Evolutionary conservation across 2,888 invertebrate genomes (phyloP).

Genomic region (Cynaeus angustus): DNA sequence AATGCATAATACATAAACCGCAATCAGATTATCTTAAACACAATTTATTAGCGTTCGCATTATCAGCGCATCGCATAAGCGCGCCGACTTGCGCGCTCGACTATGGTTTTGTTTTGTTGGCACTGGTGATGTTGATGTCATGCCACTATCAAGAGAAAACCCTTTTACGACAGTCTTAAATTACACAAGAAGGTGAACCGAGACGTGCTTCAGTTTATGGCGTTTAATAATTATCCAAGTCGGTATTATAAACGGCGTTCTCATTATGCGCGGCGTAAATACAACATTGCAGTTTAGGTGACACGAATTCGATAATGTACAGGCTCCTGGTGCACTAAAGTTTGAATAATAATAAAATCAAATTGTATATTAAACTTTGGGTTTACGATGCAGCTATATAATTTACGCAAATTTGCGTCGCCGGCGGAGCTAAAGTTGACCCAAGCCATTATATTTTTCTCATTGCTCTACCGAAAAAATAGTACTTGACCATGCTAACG

Average conservation of each 20-base stretch:
- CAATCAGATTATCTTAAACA: conserved; percentile 44
- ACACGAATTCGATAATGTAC: background rate
- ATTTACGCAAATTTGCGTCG: no score
- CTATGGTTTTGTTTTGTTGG: conserved; percentile 32
- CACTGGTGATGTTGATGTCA: conserved; percentile 29
- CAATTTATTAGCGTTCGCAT: conserved; percentile 41
- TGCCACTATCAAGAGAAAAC: conserved; percentile 47
- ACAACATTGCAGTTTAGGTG: conserved; percentile 21
- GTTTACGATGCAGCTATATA: no score
- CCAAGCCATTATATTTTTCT: no score
- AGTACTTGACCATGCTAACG: no score
- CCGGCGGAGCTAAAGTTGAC: no score
- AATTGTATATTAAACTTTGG: no score
- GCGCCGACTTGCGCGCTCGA: conserved; percentile 3
- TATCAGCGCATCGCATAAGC: conserved; percentile 40
- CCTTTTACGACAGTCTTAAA: conserved; percentile 58
- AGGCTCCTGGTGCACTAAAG: background rate
- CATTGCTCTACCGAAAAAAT: no score
- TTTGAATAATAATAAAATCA: no score
- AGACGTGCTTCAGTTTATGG: conserved; percentile 56
- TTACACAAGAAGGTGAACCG: conserved; percentile 55
- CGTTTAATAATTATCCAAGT: conserved; percentile 57
- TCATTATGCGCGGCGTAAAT: conserved; percentile 24
- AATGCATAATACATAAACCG: conserved; percentile 46
- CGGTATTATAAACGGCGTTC: conserved; percentile 49